Evolutionary conservation across 2,888 invertebrate species (phyloP), one percentile per base, ranked within the genome.

Genomic region (Dugesia japonica): DNA sequence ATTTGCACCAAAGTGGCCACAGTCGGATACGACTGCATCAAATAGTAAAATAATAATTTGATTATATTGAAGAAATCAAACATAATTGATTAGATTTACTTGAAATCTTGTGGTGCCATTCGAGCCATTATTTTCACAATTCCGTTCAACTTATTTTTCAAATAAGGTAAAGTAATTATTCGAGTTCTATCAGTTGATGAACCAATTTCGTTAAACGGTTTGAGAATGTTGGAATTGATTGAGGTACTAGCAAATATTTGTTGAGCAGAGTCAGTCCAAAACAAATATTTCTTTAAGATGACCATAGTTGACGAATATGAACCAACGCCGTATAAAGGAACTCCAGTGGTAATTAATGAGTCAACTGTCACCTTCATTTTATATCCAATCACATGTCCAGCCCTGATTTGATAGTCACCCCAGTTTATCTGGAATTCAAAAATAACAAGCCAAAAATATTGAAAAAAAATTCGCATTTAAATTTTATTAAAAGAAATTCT

Each of bases 71-170:
- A n/a, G n/a, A n/a, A n/a, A n/a, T n/a, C n/a, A n/a, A n/a, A n/a
- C n/a, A n/a, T n/a, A n/a, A n/a, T n/a, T n/a, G n/a, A n/a, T n/a
- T n/a, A n/a, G n/a, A n/a, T n/a, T 23, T 56, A 56, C 56, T 23
- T 56, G 56, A 56, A 56, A 56, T 56, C 56, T n/a, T 56, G 9
- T 56, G 56, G 56, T 56, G 56, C n/a, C 17, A 56, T 56, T 56
- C 56, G 56, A 20, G 56, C 56, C 56, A 56, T 56, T 23, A 56
- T 20, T 56, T n/a, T 56, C 4, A 56, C 23, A 7, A 56, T n/a
- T 56, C 9, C n/a, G 4, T 56, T 56, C 17, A 56, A 56, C 17
- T 56, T 56, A n/a, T 23, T n/a, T n/a, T 56, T 56, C 56, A 56
- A n/a, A 56, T 56, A 56, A 9, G 4, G n/a, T 4, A 56, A n/a